These are phyloP conservation scores for Tanytarsus gracilentus DNA, from an alignment of 2,888 invertebrate genomes.

Conservation along the genomic window DNA sequence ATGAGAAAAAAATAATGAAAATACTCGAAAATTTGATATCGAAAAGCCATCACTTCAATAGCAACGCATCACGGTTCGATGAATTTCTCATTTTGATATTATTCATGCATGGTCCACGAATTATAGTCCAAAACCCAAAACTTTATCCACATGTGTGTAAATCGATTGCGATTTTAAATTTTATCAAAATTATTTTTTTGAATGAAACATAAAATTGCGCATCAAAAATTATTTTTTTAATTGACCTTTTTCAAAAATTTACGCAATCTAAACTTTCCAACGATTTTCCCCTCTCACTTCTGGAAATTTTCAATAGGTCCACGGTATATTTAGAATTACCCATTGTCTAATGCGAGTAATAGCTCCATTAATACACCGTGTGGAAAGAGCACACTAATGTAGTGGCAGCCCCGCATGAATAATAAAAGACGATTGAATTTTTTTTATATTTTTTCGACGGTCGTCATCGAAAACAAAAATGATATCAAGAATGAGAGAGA, in stretches of 20 bases:
- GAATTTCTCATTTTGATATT: constrained; percentile 28
- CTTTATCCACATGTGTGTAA: too few species aligned
- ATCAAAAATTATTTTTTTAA: not conserved
- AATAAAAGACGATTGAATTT: not conserved
- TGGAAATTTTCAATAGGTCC: too few species aligned
- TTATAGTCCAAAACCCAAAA: constrained; percentile 21
- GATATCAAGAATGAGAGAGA: constrained; percentile 21
- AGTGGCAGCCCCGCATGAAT: not conserved
- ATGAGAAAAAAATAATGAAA: not conserved
- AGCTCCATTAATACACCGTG: too few species aligned
- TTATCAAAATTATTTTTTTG: too few species aligned
- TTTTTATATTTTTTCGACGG: not conserved
- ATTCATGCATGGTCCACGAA: constrained; percentile 28
- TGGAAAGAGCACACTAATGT: too few species aligned
- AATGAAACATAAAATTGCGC: not conserved
- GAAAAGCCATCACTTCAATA: constrained; percentile 28
- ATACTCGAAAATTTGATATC: constrained; percentile 17
- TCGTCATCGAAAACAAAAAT: not conserved
- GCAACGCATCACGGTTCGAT: constrained; percentile 28
- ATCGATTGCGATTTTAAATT: too few species aligned
- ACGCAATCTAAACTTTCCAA: too few species aligned
- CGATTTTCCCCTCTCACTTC: too few species aligned
- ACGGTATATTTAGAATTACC: not conserved
- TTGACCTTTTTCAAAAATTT: too few species aligned
- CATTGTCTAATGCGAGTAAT: not conserved